Base-by-base conservation (phyloP, 2,797 vertebrate species). In the Gallinago solitaria region DNA sequence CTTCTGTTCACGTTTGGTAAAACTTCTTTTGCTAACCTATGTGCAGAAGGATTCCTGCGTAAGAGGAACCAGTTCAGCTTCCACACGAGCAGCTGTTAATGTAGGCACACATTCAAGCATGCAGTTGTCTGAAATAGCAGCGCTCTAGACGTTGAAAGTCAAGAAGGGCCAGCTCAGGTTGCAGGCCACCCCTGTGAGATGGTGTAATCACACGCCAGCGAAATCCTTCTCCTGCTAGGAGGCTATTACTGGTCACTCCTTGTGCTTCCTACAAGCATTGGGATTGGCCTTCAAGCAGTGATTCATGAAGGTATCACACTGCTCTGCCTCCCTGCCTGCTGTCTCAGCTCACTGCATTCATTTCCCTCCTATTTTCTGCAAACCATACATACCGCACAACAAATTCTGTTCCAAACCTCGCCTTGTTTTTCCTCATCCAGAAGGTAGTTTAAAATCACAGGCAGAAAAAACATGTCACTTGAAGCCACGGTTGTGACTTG, bases 81-180 rank as follows among this genome's bases (percentile, higher is more conserved):
- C 89, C 86, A 63, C 53, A 68, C 0, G 83, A 94, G 87, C 96
- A 96, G 96, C 96, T 96, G 95, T 80, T 92, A 93, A 76, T 83
- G 83, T 16, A 93, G 95, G 93, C 95, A 94, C 78, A 32, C 81
- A 95, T 57, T 92, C 95, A 96, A 95, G 60, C 81, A 89, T 1
- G 91, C 92, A 77, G 90, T 83, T 67, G 87, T 94, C 96, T 81
- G 90, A 96, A 96, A 96, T 96, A 96, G 95, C 81, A 96, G 90
- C 0, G 1, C 59, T 84, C 57, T 14, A 82, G 92, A 91, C 13
- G 0, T 5, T 92, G 90, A 94, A 96, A 93, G 90, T 33, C 93
- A 94, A 89, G 93, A 92, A 83, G 93, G 75, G 75, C 56, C 89
- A 93, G 96, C 81, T 97, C 92, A 39, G 95, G 84, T 97, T 97